Evolutionary conservation across 2,888 invertebrate species (phyloP).

Genomic region (Hoplodrina ambigua): DNA sequence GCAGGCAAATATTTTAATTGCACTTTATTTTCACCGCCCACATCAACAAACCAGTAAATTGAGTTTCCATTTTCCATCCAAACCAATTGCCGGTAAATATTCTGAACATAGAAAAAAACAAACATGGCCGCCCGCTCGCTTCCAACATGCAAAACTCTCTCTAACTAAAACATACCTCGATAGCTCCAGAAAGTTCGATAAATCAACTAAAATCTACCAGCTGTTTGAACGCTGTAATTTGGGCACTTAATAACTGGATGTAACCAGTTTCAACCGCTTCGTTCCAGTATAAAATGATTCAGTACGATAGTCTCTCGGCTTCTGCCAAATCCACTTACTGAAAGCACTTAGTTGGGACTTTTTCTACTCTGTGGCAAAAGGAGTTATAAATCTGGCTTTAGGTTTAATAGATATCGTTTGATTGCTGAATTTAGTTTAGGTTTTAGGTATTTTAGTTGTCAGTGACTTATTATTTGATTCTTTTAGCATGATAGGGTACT

Average conservation of each 20-base stretch:
- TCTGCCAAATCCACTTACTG: conserved; percentile 79
- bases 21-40: too few relatives aligned
- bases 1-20: too few relatives aligned
- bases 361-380: conserved; percentile 39
- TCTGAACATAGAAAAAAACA: not conserved
- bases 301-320: conserved; percentile 58
- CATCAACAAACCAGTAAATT: not conserved
- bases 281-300: conserved; percentile 66
- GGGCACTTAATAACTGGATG: conserved; percentile 68
- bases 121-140: too few relatives aligned
- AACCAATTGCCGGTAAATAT: not conserved
- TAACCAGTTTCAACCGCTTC: conserved; percentile 59
- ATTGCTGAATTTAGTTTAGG: not conserved
- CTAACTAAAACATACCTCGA: conserved; percentile 15
- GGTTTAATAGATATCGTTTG: conserved; percentile 4
- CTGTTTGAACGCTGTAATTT: conserved; percentile 62
- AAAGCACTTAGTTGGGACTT: conserved; percentile 70
- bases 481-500: too few relatives aligned
- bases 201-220: conserved; percentile 49
- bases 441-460: not conserved
- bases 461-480: not conserved
- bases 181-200: conserved; percentile 21
- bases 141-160: not conserved
- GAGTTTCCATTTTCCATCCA: not conserved
- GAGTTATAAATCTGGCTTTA: conserved; percentile 25